A percentile compares a stretch with the other conserved stretches of the same genome.
These are phyloP conservation scores for Allolobophora icterica DNA, from an alignment of 2,888 invertebrate species.

Conservation along the genomic window DNA sequence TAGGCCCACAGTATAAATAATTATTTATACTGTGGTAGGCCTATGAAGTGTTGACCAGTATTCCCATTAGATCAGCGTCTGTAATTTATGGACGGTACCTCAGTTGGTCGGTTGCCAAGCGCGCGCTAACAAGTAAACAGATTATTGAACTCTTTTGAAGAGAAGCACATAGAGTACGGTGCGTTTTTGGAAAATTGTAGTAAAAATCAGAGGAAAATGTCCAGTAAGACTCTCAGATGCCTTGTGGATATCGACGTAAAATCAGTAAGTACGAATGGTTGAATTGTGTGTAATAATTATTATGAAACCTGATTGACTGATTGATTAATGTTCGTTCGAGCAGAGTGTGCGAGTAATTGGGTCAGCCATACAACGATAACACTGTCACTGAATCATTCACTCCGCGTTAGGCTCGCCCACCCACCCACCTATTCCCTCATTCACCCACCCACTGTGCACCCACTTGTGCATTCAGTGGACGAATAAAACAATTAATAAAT, in stretches of 20 bases:
- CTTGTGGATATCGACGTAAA: constrained; percentile 13
- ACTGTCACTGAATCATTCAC: not conserved
- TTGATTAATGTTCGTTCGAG: not conserved
- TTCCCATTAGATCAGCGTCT: not conserved
- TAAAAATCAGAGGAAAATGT: constrained; percentile 1
- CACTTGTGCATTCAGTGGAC: not conserved
- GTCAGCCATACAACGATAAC: not conserved
- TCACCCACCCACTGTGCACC: not conserved
- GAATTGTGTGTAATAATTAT: not conserved
- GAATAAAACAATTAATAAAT: not conserved
- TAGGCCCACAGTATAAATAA: too few species aligned
- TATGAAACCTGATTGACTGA: not conserved
- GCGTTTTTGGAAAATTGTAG: not conserved
- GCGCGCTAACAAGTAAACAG: not conserved
- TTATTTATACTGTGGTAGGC: too few species aligned
- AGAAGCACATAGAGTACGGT: not conserved
- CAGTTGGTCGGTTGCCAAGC: constrained; percentile 12
- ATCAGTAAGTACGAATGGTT: constrained; percentile 8
- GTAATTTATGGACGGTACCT: constrained; percentile 6
- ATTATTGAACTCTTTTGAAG: not conserved
- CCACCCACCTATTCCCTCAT: not conserved
- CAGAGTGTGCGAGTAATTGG: not conserved
- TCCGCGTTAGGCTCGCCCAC: not conserved
- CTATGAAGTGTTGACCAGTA: too few species aligned
- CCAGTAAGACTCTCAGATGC: constrained; percentile 15